Conservation (phyloP, 2,797 vertebrate species). For the Ispidina lecontei region DNA sequence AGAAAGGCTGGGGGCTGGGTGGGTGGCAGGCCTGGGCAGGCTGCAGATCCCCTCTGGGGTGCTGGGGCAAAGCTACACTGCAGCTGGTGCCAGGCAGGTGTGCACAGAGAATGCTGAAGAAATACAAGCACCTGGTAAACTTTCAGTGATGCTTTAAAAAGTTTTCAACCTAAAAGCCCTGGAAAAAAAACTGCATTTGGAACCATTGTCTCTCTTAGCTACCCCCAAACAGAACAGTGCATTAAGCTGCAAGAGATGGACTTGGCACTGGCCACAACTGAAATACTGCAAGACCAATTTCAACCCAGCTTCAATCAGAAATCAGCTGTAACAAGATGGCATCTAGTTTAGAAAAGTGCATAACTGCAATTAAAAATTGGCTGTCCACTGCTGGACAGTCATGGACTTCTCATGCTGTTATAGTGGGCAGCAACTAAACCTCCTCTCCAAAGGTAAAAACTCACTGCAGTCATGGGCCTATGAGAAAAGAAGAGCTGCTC, state of each 20-base stretch:
- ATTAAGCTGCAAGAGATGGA: not conserved
- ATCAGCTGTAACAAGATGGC: not conserved
- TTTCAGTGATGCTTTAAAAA: not conserved
- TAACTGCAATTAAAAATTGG: not conserved
- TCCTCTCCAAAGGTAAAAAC: not conserved
- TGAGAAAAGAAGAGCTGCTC: not conserved
- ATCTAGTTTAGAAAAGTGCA: not conserved
- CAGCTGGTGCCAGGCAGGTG: fast-evolving
- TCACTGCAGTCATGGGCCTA: not conserved
- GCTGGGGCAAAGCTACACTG: fast-evolving
- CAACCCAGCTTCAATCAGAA: not conserved
- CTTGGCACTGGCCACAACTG: not conserved
- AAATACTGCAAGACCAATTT: not conserved
- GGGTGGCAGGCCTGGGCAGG: not conserved
- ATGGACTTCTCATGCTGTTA: not conserved
- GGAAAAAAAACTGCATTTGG: not conserved
- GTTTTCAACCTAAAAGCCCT: not conserved
- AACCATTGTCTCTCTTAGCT: not conserved
- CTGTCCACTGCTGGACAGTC: not conserved
- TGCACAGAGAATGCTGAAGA: fast-evolving
- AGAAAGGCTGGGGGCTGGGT: fast-evolving
- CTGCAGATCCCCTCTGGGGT: not conserved
- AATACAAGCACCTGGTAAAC: not conserved
- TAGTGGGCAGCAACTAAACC: not conserved
- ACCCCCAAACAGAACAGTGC: not conserved